Conservation (phyloP, 2,888 invertebrate genomes). For the Cephus pulcher region DNA sequence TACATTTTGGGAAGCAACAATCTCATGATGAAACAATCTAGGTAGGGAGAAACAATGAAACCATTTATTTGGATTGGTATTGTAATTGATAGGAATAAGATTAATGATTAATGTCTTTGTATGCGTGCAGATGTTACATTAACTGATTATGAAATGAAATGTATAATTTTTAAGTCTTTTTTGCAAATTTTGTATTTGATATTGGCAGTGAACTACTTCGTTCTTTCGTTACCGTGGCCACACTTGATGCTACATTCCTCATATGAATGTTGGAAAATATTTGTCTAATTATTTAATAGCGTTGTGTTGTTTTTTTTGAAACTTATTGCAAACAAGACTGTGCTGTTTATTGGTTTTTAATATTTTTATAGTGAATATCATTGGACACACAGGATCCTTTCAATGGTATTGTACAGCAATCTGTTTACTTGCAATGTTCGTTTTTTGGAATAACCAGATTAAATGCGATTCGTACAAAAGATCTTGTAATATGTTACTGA, state of each 20-base stretch:
- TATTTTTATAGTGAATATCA: background rate
- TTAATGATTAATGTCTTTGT: background rate
- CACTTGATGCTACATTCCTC: background rate
- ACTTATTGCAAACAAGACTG: background rate
- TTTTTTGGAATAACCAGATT: background rate
- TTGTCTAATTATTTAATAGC: background rate
- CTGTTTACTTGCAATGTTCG: background rate
- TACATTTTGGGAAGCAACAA: background rate
- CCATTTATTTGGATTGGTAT: background rate
- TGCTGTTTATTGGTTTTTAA: background rate
- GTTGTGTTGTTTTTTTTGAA: background rate
- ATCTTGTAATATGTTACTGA: background rate
- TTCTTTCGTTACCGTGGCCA: background rate
- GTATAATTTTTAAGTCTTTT: background rate
- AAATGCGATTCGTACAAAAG: background rate
- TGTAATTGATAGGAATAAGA: background rate
- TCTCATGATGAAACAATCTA: background rate
- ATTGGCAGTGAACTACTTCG: background rate
- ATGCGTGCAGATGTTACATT: background rate
- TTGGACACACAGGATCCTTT: background rate
- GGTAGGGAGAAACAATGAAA: background rate
- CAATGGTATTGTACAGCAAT: background rate
- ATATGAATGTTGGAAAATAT: background rate
- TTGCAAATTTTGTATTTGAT: background rate
- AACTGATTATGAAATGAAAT: background rate